Evolutionary conservation across 2,888 invertebrate genomes (phyloP).

Genomic region (Tolmerus cingulatus): DNA sequence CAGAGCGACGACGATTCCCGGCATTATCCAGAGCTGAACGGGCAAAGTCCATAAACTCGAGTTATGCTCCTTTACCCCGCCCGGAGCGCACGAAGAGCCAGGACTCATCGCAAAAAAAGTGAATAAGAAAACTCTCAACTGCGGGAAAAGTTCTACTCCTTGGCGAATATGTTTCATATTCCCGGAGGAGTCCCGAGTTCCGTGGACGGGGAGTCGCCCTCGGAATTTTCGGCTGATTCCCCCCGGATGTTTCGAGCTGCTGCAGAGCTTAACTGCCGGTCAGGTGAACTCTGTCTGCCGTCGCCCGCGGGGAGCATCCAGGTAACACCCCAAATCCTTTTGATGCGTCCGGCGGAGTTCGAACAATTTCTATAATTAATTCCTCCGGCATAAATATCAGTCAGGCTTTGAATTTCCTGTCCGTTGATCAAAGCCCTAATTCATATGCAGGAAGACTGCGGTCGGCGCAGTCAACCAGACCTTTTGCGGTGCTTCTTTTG

Average conservation of each 20-base stretch:
- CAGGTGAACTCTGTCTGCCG: conserved; percentile 14
- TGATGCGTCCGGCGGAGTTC: not conserved
- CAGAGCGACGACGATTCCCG: conserved; percentile 3
- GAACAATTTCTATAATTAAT: conserved; percentile 41
- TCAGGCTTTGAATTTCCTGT: conserved; percentile 6
- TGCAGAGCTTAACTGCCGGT: conserved; percentile 23
- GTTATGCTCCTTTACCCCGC: conserved; percentile 3
- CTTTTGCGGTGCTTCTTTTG: not conserved
- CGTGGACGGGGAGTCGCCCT: not conserved
- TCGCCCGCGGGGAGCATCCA: not conserved
- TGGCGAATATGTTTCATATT: conserved; percentile 34
- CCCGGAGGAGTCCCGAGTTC: not conserved
- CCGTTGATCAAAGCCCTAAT: conserved; percentile 24
- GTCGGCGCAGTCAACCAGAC: not conserved
- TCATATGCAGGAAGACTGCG: not conserved
- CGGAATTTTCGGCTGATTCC: conserved; percentile 40
- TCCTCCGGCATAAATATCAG: conserved; percentile 2
- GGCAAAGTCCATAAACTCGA: conserved; percentile 31
- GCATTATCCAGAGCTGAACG: conserved; percentile 22
- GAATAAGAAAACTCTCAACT: conserved; percentile 1
- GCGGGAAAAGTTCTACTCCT: conserved; percentile 30
- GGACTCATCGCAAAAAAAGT: not conserved
- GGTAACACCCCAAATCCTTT: not conserved
- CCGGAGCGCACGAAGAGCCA: not conserved
- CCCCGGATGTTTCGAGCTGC: conserved; percentile 30